These are phyloP conservation scores for Xestia ashworthii DNA, from an alignment of 2,888 invertebrate species.

Conservation along the genomic window DNA sequence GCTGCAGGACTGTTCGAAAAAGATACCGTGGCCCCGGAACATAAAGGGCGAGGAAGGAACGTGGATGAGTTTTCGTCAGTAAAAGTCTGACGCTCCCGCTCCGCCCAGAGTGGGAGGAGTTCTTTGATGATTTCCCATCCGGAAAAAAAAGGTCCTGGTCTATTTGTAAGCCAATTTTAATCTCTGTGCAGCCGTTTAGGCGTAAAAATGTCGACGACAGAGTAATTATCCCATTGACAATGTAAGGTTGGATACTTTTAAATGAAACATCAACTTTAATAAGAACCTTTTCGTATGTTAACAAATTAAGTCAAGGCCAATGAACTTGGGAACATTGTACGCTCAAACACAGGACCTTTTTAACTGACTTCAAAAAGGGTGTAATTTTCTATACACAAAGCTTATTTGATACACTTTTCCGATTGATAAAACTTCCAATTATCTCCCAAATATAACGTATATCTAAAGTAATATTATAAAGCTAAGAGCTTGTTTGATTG, in stretches of 20 bases:
- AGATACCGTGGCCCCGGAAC: no score
- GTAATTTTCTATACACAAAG: not conserved
- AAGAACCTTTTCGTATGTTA: not conserved
- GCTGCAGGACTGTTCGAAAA: no score
- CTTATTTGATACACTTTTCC: not conserved
- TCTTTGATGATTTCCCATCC: no score
- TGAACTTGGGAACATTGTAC: not conserved
- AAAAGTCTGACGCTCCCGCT: no score
- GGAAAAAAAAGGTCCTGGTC: no score
- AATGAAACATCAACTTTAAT: not conserved
- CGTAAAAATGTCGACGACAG: not conserved
- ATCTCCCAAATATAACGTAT: no score
- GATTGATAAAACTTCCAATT: slow-evolving; percentile 3
- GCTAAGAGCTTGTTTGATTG: no score
- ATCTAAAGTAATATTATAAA: no score
- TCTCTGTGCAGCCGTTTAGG: no score
- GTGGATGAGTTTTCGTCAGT: no score
- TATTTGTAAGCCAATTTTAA: not conserved
- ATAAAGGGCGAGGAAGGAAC: no score
- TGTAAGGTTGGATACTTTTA: not conserved
- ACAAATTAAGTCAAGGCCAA: not conserved
- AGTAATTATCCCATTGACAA: not conserved
- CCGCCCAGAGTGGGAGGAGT: no score
- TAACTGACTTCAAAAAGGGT: not conserved
- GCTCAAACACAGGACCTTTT: not conserved